phyloP scores from a whole-genome alignment of 2,797 vertebrate species.

The Sarcophilus harrisii region DNA sequence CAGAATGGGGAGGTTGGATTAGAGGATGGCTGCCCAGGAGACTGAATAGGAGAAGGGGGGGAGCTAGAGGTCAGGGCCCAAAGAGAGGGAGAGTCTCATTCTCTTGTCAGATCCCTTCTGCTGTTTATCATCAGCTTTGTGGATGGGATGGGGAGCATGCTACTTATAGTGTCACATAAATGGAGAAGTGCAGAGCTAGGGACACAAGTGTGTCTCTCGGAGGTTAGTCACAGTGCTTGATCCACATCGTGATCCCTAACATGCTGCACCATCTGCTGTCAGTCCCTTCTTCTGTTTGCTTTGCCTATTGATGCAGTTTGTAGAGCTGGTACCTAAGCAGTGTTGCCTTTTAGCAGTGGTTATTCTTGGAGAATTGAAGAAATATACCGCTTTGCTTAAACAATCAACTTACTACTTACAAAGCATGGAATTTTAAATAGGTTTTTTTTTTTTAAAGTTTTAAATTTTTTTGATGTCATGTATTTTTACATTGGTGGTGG shows the following conservation, averaged over 20 bases:
- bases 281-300: not conserved
- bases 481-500: not conserved
- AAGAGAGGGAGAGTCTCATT: slow-evolving; percentile 1
- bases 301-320: not conserved
- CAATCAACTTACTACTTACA: not conserved
- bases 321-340: not conserved
- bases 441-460: not conserved
- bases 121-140: not conserved
- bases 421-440: not conserved
- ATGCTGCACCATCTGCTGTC: not conserved
- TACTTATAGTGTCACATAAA: not conserved
- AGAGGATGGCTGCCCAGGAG: not conserved
- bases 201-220: not conserved
- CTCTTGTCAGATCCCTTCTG: not conserved
- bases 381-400: not conserved
- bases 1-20: slow-evolving; percentile 10
- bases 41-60: not conserved
- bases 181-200: not conserved
- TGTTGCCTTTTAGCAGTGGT: not conserved
- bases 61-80: not conserved
- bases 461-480: not conserved
- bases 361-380: not conserved
- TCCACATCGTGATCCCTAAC: not conserved
- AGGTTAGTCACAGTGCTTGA: not conserved
- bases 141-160: not conserved